phyloP scores from a whole-genome alignment of 2,888 invertebrate species.

The Dasypogon diadema region DNA sequence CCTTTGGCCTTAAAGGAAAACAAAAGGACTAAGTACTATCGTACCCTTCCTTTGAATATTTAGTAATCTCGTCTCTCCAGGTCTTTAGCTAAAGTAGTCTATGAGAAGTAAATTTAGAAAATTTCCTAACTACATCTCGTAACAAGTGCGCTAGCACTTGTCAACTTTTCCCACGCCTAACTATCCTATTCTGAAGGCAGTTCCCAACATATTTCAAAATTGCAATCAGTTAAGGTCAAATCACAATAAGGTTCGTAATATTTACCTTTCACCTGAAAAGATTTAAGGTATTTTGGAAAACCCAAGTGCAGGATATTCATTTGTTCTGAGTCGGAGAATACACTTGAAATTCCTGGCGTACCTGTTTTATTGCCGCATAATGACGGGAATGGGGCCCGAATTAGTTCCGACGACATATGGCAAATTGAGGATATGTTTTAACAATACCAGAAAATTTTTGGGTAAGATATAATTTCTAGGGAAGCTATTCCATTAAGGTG shows the following conservation, averaged over 20 bases:
- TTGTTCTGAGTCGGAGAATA: slow-evolving; percentile 3
- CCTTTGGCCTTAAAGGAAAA: too few relatives aligned
- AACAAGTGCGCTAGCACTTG: too few relatives aligned
- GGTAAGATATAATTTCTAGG: slow-evolving; percentile 20
- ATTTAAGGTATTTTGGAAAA: background rate
- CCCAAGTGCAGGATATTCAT: background rate
- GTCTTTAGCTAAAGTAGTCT: too few relatives aligned
- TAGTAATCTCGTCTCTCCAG: too few relatives aligned
- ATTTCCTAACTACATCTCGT: too few relatives aligned
- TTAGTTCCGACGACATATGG: slow-evolving; percentile 48
- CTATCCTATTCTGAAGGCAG: too few relatives aligned
- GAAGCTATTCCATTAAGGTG: slow-evolving; percentile 25
- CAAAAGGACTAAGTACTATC: too few relatives aligned
- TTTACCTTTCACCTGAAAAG: slow-evolving; percentile 29
- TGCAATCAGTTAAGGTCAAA: slow-evolving; percentile 11
- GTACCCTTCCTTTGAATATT: too few relatives aligned
- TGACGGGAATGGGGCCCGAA: slow-evolving; percentile 12
- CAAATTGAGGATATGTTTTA: slow-evolving; percentile 4
- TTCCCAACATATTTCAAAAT: too few relatives aligned
- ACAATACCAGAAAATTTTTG: slow-evolving; percentile 4
- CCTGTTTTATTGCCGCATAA: slow-evolving; percentile 34
- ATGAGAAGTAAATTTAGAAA: too few relatives aligned
- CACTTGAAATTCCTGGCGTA: slow-evolving; percentile 7
- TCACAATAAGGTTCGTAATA: too few relatives aligned
- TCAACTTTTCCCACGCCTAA: too few relatives aligned